Evolutionary conservation across 2,797 vertebrate genomes (phyloP), one percentile per base, ranked within the genome.

Genomic region (Sphenodon punctatus): DNA sequence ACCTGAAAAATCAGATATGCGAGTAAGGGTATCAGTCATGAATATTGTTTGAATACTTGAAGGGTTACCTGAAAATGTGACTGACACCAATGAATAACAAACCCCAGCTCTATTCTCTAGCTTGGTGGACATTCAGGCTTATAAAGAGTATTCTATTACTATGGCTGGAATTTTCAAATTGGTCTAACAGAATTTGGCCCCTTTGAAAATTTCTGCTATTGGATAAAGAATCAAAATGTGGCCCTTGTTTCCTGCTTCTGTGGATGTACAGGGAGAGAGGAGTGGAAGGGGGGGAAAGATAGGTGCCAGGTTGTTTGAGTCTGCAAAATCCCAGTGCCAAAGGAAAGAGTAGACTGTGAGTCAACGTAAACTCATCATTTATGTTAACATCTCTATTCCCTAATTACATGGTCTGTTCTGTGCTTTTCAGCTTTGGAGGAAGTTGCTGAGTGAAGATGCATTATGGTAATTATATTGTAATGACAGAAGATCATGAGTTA

Each of bases 401-500:
- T 65, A 85, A 87, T 84, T 80, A 51, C 32, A 55, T 0, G 6
- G 59, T 71, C 61, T 78, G 3, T 63, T 89, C 56, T 34, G 30
- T 0, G 6, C 81, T 43, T 90, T 75, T 69, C 86, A 77, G 75
- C 55, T 84, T 59, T 79, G 75, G 66, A 2, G 25, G 69, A 60
- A 0, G 0, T 20, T 81, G 84, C 60, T 56, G 42, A 75, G 90
- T 70, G 86, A 93, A 91, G 91, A 93, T 83, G 70, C 86, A 87
- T 93, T 88, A 84, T 82, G 82, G 80, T 93, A 92, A 94, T 94
- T 92, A 92, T 42, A 76, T 67, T 48, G 70, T 91, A 88, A 94
- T 93, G 89, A 92, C 91, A 93, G 91, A 85, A 86, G 92, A 92
- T 88, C 90, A 89, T 34, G 88, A 92, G 91, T 92, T 91, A 92